Base-by-base conservation (phyloP, 1,140 invertebrate genomes). In the Radopholus similis region DNA sequence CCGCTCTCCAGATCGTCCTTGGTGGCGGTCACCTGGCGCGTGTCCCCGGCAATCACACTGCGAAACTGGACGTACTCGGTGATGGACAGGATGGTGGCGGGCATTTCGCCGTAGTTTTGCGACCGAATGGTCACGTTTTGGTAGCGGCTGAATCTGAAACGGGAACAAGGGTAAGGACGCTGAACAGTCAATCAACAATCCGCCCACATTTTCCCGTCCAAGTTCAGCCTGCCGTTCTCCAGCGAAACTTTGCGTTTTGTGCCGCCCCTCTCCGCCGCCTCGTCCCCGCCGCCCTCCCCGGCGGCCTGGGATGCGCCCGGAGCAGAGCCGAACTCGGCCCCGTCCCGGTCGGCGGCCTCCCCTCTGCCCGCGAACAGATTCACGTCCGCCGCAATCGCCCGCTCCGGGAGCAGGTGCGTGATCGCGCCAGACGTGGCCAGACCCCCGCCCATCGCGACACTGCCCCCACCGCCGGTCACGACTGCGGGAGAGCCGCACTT, bases 1-100 rank as follows among this genome's bases (percentile, higher is more conserved):
- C 68, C 68, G 51, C 68, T 64, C 35, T 70, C 68, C 15, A 70
- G 44, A 26, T 70, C 68, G 28, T 70, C 65, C 35, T 71, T 70
- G 11, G 68, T 70, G 6, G 68, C 68, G 4, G 56, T 70, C 11
- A 70, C 49, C 15, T 23, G 23, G 51, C 68, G 44, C 32, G 69
- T 70, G 35, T 70, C 68, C 26, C 68, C 68, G 59, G 68, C 11
- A 15, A 66, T 49, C 4, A 15, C 66, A 4, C 40, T 47, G 49
- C 63, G 63, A 34, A 64, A 62, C 35, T 64, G 40, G 26, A 34
- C 21, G 32, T 47, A 62, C 38, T 62, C 58, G 32, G 21, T 62
- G 18, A 62, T 49, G n/a, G 42, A 49, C 4, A 35, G 42, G 32
- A 62, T 32, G 6, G 49, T 47, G 49, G 58, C 58, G n/a, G 42